Evolutionary conservation across 2,888 invertebrate species (phyloP), one percentile per base, ranked within the genome.

Genomic region (Lochmaea crataegi): DNA sequence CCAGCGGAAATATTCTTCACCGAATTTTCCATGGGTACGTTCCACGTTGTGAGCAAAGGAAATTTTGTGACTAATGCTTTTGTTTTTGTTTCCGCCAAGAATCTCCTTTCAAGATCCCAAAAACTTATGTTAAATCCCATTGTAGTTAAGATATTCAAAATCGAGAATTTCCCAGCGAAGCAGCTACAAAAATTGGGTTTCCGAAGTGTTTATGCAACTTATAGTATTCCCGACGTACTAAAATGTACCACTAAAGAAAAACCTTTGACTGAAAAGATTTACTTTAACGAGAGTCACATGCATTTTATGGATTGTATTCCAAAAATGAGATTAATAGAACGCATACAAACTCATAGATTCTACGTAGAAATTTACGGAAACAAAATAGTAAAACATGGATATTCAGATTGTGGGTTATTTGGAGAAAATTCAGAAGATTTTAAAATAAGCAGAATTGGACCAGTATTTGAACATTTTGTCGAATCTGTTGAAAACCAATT

Each of bases 1-100:
- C 79, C 79, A 48, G 80, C 79, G 5, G 81, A 81, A 73, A 68
- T 79, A 9, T 79, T 81, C 26, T 79, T 81, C 64, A 81, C 81
- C 9, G 79, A 80, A 18, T 76, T 76, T 6, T 14, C 73, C 38
- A 16, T 57, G 51, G 65, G 75, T 14, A 76, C 75, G 7, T 81
- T 76, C 53, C 14, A 58, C 6, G 73, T 77, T 56, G 67, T 58
- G 45, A 16, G 61, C 11, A 71, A 41, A 38, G 65, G 69, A 14
- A 63, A 64, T 26, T 58, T 61, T 11, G 51, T 80, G 1, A 61
- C 71, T n/a, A 72, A 77, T 16, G 65, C 73, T 2, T 79, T 77
- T 51, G 63, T 80, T 14, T 45, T 78, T 10, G n/a, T 78, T 5
- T 71, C 76, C 12, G 79, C 77, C 2, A 53, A 74, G 2, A 71